Base-by-base conservation (phyloP, 2,113 vertebrate genomes). In the Alosa alosa region DNA sequence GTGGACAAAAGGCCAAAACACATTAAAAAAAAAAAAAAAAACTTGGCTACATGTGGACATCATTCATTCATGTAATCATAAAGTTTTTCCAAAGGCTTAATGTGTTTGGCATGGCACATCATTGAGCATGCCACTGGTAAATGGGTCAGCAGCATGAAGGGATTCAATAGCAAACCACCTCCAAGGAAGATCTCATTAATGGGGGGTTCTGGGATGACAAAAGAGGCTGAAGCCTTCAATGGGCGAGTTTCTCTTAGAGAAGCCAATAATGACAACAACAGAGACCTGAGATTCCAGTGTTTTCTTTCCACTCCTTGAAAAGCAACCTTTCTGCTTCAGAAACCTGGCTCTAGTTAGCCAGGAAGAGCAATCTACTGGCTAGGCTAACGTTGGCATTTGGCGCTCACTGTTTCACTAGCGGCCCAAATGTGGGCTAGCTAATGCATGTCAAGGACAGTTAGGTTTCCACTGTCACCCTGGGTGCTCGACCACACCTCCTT, bases 191-290 rank as follows among this genome's bases (percentile, higher is more conserved):
- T 78, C 72, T 72, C 64, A 31, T 39, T 78, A 36, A 78, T 78
- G 7, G 72, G 36, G 72, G 72, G 18, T 78, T 78, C 31, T 15
- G 36, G 72, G 11, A 78, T 3, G 72, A 78, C 72, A 78, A 78
- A 78, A 78, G 25, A 36, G 6, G 72, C 72, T 78, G 31, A 39
- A 36, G 72, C 31, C 20, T 39, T 78, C 72, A 78, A 39, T 39
- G 72, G 72, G 36, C 15, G 31, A 0, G 39, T 78, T 39, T 36
- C 36, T 72, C 31, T 39, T 9, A 6, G 31, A 78, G 25, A 78
- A 41, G 72, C 72, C 72, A 39, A 78, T 78, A 78, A 78, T 78
- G 72, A 78, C 72, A 17, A 31, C 72, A 78, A 41, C 72, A 78
- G 72, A 78, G 36, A 31, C 8, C n/a, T 68, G 22, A 60, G 64